Percentiles rank a stretch among this genome's conserved stretches.
phyloP scores from a whole-genome alignment of 2,797 vertebrate species.

The Urosaurus nigricauda region DNA sequence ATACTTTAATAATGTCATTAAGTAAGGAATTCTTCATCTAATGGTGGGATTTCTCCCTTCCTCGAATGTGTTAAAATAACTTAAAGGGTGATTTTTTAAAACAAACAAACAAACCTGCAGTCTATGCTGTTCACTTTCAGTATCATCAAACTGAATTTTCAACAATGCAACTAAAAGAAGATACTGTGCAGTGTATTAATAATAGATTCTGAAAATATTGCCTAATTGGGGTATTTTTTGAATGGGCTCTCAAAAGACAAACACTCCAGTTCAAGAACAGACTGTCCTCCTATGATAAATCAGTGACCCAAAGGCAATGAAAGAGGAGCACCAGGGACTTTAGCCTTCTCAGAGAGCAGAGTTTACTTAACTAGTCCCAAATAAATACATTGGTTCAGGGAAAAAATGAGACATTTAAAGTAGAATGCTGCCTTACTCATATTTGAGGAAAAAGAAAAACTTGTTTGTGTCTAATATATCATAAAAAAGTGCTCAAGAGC shows the following conservation, averaged over 20 bases:
- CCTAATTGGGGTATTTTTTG: background rate
- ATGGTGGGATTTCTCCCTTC: background rate
- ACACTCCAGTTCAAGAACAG: background rate
- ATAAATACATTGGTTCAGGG: constrained; percentile 70
- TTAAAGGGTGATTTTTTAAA: background rate
- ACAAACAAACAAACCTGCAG: background rate
- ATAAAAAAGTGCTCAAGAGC: constrained; percentile 70
- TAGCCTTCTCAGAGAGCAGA: background rate
- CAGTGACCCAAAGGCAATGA: background rate
- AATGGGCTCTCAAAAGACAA: background rate
- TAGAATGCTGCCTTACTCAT: constrained; percentile 62
- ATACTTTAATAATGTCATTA: no score
- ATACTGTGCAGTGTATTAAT: background rate
- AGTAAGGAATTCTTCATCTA: background rate
- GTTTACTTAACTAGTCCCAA: constrained; percentile 59
- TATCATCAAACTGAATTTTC: background rate
- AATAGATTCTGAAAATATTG: background rate
- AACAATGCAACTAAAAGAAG: background rate
- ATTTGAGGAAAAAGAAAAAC: constrained; percentile 70
- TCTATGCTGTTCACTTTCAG: background rate
- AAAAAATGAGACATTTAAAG: constrained; percentile 64
- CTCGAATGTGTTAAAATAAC: background rate
- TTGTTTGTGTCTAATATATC: constrained; percentile 65
- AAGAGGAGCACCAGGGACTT: background rate
- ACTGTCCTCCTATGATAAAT: constrained; percentile 8